Evolutionary conservation across 2,113 vertebrate genomes (phyloP), one percentile per base, ranked within the genome.

Genomic region (Lophotis ruficrista): DNA sequence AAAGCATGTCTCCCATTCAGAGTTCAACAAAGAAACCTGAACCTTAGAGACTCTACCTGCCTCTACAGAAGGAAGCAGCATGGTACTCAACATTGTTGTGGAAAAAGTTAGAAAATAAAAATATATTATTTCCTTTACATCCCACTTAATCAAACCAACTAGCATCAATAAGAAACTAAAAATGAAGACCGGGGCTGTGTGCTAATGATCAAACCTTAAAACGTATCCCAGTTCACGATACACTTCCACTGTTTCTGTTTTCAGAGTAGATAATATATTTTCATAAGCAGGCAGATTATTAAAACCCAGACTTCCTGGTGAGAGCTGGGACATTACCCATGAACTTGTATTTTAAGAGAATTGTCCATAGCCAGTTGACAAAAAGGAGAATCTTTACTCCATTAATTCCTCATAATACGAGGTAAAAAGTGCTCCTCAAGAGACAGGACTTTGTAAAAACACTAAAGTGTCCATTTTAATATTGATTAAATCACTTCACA

Each of bases 401-500:
- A 30, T 41, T 73, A 73, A 61, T 37, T 61, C 28, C 38, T 82
- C 22, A 28, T 38, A 38, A 79, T n/a, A 75, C 9, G 37, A 91
- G 48, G n/a, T 60, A 76, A 82, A 91, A 84, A 87, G 57, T 41
- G 61, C 7, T 87, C 43, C 68, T 87, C 37, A 47, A 51, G 60
- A 82, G 60, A 80, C 3, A 82, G 10, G 19, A 45, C 14, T 82
- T 83, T 18, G n/a, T 35, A 54, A 72, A 95, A 78, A 8, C 28
- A 57, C 14, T 61, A 1, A 62, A 28, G 27, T 64, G 75, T 75
- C 75, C 54, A 90, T 93, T 97, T 95, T 92, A 96, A 94, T 96
- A 79, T 89, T 86, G 79, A 96, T 77, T 83, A 96, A 96, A 75
- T 95, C 27, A 66, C 82, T 87, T 92, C 56, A 95, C 61, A 87